Evolutionary conservation across 1,140 invertebrate genomes (phyloP), one percentile per base, ranked within the genome.

Genomic region (Drosophila obscura): DNA sequence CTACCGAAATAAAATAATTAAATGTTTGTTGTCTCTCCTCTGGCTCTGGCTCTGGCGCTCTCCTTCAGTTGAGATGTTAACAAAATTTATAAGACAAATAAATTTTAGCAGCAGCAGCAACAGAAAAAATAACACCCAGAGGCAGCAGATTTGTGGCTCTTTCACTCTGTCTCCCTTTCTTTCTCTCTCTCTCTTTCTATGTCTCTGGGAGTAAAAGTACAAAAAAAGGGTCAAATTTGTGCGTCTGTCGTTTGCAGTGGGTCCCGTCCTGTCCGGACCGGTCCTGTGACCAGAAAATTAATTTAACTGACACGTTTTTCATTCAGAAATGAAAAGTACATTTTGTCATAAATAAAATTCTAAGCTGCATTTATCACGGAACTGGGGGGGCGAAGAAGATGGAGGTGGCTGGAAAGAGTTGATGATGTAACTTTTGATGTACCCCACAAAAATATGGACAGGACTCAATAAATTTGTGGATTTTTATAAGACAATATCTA

Each of bases 71-170:
- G 72, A 74, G 72, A 74, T 74, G 72, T 74, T 74, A 74, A 56
- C 69, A 74, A 74, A 74, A 73, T 74, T 73, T 74, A 74, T 74
- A 74, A 74, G 72, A 74, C 69, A 74, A 74, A 74, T 74, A 74
- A 74, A 74, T 73, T 74, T 72, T 74, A 73, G 45, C 60, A 64
- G 45, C 60, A 15, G 19, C 39, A 65, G 26, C 45, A 65, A 31
- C 43, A 16, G 31, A 65, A 64, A 63, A 65, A 13, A 41, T 60
- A 64, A 50, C 49, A 46, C 22, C 63, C 31, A 41, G 48, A 65
- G 64, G 59, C 41, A 73, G 46, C 69, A 74, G 60, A 73, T 73
- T 73, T 73, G 68, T 73, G 58, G 50, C 69, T 16, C 46, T 11
- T 13, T 13, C 31, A 35, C 3, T 35, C 9, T 11, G 31, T 13